Percentiles rank a stretch among this genome's conserved stretches.
These are phyloP conservation scores for Sphaerodactylus townsendi DNA, from an alignment of 2,113 vertebrate species.

Conservation along the genomic window DNA sequence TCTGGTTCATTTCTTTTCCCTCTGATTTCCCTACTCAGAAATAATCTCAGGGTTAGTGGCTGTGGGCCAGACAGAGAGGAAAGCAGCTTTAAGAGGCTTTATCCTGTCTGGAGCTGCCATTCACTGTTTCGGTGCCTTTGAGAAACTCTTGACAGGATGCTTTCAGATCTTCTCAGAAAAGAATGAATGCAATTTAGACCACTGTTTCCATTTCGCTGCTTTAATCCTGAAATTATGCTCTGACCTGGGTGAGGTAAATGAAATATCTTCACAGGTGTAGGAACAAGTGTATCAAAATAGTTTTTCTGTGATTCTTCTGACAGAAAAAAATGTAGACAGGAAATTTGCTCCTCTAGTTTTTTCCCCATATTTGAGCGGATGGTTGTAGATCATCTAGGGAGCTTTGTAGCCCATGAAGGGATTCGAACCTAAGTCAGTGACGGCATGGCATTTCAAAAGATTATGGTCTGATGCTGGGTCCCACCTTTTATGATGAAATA, in stretches of 20 bases:
- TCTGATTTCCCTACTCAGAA: neutral
- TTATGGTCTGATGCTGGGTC: neutral
- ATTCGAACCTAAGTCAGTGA: too few species aligned
- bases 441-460: too few species aligned
- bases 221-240: neutral
- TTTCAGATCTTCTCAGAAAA: neutral
- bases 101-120: conserved; percentile 20
- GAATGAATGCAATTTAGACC: conserved; percentile 39
- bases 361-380: too few species aligned
- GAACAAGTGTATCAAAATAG: neutral
- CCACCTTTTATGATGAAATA: neutral
- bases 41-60: neutral
- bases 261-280: neutral
- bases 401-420: too few species aligned
- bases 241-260: neutral
- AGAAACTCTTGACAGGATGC: neutral
- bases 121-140: conserved; percentile 13
- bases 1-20: neutral
- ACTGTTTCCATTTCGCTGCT: neutral
- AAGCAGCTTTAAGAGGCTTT: conserved; percentile 14
- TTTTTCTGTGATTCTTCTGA: neutral
- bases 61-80: conserved; percentile 10
- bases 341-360: neutral
- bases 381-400: too few species aligned
- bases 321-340: neutral